Evolutionary conservation across 1,140 invertebrate species (phyloP).

Genomic region (Neodiprion lecontei): DNA sequence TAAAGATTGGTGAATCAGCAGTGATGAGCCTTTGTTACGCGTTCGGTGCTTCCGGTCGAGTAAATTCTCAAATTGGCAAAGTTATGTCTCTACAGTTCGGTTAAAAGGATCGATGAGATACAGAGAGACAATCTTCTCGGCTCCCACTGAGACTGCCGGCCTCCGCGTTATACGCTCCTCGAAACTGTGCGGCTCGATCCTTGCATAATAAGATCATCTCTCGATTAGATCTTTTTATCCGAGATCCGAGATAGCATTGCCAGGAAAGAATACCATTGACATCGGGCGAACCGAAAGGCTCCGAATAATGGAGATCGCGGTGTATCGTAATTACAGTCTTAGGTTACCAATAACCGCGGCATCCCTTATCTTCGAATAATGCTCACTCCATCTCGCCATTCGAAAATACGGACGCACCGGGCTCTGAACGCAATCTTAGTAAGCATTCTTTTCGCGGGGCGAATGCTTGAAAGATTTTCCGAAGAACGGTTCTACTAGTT

Average conservation of each 20-base stretch:
- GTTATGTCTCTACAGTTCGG: neutral
- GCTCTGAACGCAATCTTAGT: too few species aligned
- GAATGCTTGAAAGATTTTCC: too few species aligned
- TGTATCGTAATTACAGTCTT: constrained; percentile 7
- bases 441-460: too few species aligned
- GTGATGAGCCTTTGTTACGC: too few species aligned
- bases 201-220: constrained; percentile 2
- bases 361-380: neutral
- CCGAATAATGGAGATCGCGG: neutral
- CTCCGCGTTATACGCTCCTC: neutral
- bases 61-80: neutral
- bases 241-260: constrained; percentile 3
- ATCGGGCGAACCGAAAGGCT: constrained; percentile 4
- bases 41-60: neutral
- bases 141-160: neutral
- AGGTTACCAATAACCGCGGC: neutral
- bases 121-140: neutral
- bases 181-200: constrained; percentile 4
- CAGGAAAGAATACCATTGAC: neutral
- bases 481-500: too few species aligned
- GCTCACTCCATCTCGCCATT: neutral
- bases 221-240: neutral
- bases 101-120: neutral
- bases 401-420: neutral
- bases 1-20: too few species aligned